Base-by-base conservation (phyloP, 2,888 invertebrate genomes). In the Rhabditoides inermis region DNA sequence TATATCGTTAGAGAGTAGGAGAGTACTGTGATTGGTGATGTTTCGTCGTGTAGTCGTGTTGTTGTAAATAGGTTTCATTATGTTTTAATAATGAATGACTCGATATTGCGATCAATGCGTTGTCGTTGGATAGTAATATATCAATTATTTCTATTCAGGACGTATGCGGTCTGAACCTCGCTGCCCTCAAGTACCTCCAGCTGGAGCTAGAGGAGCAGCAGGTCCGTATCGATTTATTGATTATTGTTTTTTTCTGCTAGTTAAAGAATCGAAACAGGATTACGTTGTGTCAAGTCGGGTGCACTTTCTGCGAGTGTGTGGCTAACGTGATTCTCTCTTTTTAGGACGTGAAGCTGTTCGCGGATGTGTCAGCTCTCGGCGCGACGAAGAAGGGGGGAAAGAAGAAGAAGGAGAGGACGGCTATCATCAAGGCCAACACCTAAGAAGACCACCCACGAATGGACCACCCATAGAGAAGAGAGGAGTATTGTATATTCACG, bases 161-260 rank as follows among this genome's bases (percentile, higher is more conserved):
- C 77, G 82, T 84, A 70, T 83, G 88, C 44, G 91, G 90, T 3
- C 86, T 84, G 77, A 94, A 94, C 79, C 79, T 86, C 60, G 86
- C 88, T 76, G 88, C 86, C 0, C 80, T 92, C 72, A 83, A 84
- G 55, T 85, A 86, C 78, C 75, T 88, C 47, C 86, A 86, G 70
- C 82, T 84, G 49, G 84, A 85, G 60, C 81, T 87, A 12, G 89
- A 89, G 78, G 84, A 85, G 61, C 81, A 82, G 1, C 85, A 53
- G 53, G 53, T 52, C 40, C 10, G n/a, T 46, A 28, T 12, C 30
- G 26, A 27, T 40, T 20, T 41, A 23, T 47, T 18, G 35, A 25
- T 20, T 15, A 46, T n/a, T 41, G 41, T 42, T 23, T 44, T 20
- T 15, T 44, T 25, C 15, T 44, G 12, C 18, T 12, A 44, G 12